A percentile compares a stretch with the other conserved stretches of the same genome.
phyloP scores from a whole-genome alignment of 2,113 vertebrate species.

The Cololabis saira region DNA sequence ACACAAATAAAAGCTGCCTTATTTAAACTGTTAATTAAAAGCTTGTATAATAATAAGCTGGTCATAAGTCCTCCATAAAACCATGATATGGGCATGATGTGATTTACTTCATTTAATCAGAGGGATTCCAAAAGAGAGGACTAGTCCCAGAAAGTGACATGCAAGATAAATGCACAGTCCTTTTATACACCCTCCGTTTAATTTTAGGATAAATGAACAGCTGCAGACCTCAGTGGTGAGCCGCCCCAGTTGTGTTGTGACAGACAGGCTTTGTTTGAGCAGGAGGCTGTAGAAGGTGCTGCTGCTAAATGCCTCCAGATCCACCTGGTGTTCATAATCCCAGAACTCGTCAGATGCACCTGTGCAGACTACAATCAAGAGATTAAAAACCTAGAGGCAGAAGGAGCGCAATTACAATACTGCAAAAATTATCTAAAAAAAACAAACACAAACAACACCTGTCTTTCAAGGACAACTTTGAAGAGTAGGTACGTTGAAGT shows the following conservation, averaged over 20 bases:
- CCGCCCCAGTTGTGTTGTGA: conserved; percentile 84
- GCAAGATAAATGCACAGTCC: neutral
- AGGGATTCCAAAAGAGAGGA: too few relatives aligned
- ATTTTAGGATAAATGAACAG: neutral
- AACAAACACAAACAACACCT: neutral
- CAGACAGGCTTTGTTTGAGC: conserved; percentile 85
- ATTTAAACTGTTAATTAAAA: too few relatives aligned
- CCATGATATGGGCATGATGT: too few relatives aligned
- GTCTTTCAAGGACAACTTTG: neutral
- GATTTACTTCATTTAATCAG: too few relatives aligned
- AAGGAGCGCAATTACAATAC: neutral
- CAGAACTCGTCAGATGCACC: conserved; percentile 73
- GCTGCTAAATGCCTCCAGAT: conserved; percentile 89
- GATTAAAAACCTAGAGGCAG: neutral
- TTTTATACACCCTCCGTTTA: neutral
- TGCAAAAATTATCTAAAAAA: neutral
- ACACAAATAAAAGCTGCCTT: too few relatives aligned
- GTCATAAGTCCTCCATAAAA: too few relatives aligned
- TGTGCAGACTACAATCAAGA: conserved; percentile 18
- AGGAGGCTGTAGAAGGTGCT: conserved; percentile 86
- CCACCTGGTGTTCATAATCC: conserved; percentile 86
- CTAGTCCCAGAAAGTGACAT: neutral
- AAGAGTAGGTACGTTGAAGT: neutral
- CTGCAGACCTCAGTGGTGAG: conserved; percentile 86
- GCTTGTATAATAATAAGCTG: too few relatives aligned